Percentiles rank a stretch among this genome's conserved stretches.
phyloP scores from a whole-genome alignment of 2,888 invertebrate genomes.

The Sipunculus nudus region DNA sequence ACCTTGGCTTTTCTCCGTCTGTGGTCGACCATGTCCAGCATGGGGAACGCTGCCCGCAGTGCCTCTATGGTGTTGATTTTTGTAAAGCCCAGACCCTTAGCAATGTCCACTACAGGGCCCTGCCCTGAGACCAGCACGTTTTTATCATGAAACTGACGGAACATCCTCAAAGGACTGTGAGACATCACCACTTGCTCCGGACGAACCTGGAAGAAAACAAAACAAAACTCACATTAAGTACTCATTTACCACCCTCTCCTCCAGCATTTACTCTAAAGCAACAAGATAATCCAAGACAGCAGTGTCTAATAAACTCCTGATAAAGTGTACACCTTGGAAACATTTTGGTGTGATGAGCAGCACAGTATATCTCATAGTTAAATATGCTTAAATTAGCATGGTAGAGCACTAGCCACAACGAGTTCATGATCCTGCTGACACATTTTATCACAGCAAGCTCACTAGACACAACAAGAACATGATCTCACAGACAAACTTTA shows the following conservation, averaged over 20 bases:
- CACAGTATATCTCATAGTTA: too few relatives aligned
- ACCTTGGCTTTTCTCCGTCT: conserved; percentile 63
- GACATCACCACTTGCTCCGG: conserved; percentile 75
- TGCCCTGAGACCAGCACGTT: conserved; percentile 74
- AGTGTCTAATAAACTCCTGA: neutral
- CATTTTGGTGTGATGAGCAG: too few relatives aligned
- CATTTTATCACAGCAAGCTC: too few relatives aligned
- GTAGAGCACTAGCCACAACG: too few relatives aligned
- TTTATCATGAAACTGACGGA: conserved; percentile 72
- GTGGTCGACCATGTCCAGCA: conserved; percentile 73
- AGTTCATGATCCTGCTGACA: too few relatives aligned
- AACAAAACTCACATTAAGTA: too few relatives aligned
- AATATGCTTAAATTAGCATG: too few relatives aligned
- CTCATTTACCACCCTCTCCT: too few relatives aligned
- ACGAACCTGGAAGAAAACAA: conserved; percentile 66
- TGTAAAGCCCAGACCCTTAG: conserved; percentile 72
- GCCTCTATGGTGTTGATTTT: conserved; percentile 72
- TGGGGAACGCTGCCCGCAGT: conserved; percentile 71
- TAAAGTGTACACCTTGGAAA: neutral
- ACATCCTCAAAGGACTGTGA: conserved; percentile 74
- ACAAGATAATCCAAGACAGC: too few relatives aligned
- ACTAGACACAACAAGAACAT: too few relatives aligned
- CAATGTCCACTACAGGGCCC: conserved; percentile 71
- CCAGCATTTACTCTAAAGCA: too few relatives aligned
- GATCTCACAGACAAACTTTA: too few relatives aligned